Evolutionary conservation across 2,888 invertebrate genomes (phyloP).

Genomic region (Tyria jacobaeae): DNA sequence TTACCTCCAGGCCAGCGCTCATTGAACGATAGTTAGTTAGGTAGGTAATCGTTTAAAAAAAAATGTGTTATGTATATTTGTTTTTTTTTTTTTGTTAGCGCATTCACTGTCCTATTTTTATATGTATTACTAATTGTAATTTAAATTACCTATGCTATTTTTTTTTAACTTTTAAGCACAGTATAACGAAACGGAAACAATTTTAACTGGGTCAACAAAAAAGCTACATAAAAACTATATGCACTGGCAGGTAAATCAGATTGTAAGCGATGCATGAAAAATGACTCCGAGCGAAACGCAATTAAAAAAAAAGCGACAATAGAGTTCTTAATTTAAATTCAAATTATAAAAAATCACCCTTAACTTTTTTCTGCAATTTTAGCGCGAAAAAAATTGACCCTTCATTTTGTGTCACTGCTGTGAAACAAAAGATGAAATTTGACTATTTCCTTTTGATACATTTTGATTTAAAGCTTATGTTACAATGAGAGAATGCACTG

Average conservation of each 20-base stretch:
- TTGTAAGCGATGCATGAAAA: conserved; percentile 85
- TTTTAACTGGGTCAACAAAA: conserved; percentile 41
- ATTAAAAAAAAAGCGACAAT: conserved; percentile 82
- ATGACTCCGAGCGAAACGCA: conserved; percentile 76
- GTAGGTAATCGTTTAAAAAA: too few relatives aligned
- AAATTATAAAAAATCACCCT: conserved; percentile 68
- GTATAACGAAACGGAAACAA: conserved; percentile 31
- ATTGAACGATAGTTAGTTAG: too few relatives aligned
- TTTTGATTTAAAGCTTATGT: conserved; percentile 79
- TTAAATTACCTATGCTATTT: not conserved
- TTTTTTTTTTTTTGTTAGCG: too few relatives aligned
- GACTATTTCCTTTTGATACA: conserved; percentile 75
- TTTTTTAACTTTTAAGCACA: not conserved
- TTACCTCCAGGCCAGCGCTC: too few relatives aligned
- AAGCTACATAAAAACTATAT: conserved; percentile 48
- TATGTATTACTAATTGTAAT: too few relatives aligned
- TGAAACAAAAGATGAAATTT: conserved; percentile 82
- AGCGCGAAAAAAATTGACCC: conserved; percentile 59
- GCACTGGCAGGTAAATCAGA: conserved; percentile 82
- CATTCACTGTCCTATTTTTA: too few relatives aligned
- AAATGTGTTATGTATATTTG: too few relatives aligned
- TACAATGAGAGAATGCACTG: conserved; percentile 67
- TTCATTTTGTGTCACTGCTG: conserved; percentile 68
- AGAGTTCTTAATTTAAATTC: conserved; percentile 77
- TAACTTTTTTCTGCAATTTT: conserved; percentile 39